Conservation (phyloP, 2,888 invertebrate genomes). For the Lasioglossum oenotherae region DNA sequence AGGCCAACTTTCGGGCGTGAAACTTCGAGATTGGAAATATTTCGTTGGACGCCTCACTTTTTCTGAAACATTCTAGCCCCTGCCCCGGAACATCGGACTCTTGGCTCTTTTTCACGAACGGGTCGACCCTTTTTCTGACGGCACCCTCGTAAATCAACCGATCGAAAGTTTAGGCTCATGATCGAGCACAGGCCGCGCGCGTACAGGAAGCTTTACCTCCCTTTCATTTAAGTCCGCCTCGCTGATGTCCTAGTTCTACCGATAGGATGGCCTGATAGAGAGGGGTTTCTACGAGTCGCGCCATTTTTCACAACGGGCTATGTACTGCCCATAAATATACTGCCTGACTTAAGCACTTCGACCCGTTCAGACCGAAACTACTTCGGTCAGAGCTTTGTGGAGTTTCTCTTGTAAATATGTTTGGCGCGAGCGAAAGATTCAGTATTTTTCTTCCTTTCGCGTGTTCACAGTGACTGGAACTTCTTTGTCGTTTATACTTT, state of each 20-base stretch:
- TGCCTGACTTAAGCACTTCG: no score
- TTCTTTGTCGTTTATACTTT: no score
- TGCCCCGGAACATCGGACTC: not conserved
- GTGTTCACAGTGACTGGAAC: no score
- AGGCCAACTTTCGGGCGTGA: slow-evolving; percentile 61
- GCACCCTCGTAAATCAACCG: slow-evolving; percentile 64
- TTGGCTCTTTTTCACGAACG: slow-evolving; percentile 25
- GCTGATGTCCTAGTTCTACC: not conserved
- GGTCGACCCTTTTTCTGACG: not conserved
- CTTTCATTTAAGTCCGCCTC: not conserved
- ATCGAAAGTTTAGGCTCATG: slow-evolving; percentile 56
- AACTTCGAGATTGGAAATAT: slow-evolving; percentile 73
- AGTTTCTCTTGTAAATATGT: no score
- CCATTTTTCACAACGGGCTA: not conserved
- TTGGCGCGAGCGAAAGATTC: no score
- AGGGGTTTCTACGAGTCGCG: not conserved
- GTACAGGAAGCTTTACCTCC: not conserved
- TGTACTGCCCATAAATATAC: not conserved
- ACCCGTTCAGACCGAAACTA: no score
- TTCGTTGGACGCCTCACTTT: slow-evolving; percentile 51
- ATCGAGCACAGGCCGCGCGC: slow-evolving; percentile 34
- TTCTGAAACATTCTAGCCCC: slow-evolving; percentile 10
- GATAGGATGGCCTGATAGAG: not conserved
- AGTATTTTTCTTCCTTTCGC: no score
- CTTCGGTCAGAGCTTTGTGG: no score